Evolutionary conservation across 2,113 vertebrate genomes (phyloP).

Genomic region (Eonycteris spelaea): DNA sequence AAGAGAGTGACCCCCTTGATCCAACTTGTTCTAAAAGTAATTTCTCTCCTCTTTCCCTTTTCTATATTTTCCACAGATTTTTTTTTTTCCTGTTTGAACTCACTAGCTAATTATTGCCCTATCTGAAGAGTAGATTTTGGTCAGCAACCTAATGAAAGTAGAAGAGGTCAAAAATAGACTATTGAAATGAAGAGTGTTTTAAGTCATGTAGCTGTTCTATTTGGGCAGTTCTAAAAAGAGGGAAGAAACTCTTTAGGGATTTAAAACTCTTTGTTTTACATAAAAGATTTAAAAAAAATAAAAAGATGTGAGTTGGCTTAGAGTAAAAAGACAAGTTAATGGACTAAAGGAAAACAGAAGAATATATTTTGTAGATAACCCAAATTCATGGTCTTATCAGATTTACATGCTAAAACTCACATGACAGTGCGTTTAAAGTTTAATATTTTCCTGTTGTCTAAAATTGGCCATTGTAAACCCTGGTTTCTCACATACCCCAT

Average conservation of each 20-base stretch:
- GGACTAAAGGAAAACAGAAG: background rate
- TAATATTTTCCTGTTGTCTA: background rate
- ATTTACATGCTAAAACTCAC: background rate
- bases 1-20: background rate
- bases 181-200: background rate
- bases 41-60: background rate
- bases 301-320: background rate
- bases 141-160: background rate
- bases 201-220: background rate
- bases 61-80: background rate
- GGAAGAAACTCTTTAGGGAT: background rate
- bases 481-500: background rate
- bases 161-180: background rate
- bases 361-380: conserved; percentile 37
- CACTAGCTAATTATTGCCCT: background rate
- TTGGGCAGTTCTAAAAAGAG: background rate
- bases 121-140: background rate
- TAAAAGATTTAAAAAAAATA: background rate
- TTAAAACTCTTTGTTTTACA: conserved; percentile 30
- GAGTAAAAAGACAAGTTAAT: conserved; percentile 29
- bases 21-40: background rate
- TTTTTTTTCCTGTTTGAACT: background rate
- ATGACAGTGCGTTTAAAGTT: background rate
- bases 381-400: background rate
- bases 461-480: background rate